phyloP scores from a whole-genome alignment of 2,888 invertebrate species.

The Pseudoips prasinana region DNA sequence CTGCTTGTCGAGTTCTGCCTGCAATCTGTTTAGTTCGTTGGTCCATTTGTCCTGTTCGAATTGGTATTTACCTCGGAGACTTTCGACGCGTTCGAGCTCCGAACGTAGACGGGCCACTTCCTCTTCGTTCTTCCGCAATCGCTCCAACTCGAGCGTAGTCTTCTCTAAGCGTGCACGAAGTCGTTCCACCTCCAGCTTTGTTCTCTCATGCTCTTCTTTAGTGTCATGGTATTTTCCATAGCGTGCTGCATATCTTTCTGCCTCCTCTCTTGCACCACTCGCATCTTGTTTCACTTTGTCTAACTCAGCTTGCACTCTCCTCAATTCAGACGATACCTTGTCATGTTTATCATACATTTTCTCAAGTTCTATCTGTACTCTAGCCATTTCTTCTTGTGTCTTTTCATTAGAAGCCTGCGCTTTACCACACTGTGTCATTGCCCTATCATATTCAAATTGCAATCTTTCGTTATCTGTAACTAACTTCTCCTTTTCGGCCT shows the following conservation, averaged over 20 bases:
- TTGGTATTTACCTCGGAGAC: constrained; percentile 84
- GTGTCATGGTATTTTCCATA: constrained; percentile 89
- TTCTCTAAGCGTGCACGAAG: constrained; percentile 91
- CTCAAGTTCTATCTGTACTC: constrained; percentile 93
- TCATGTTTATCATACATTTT: constrained; percentile 96
- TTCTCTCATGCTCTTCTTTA: constrained; percentile 89
- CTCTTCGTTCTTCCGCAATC: constrained; percentile 87
- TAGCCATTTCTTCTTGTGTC: constrained; percentile 93
- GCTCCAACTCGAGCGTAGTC: constrained; percentile 89
- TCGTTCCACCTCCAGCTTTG: constrained; percentile 91
- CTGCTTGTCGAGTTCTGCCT: constrained; percentile 87
- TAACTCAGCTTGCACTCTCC: constrained; percentile 90
- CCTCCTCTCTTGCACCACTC: constrained; percentile 90
- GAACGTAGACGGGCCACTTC: constrained; percentile 85
- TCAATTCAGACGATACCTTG: constrained; percentile 89
- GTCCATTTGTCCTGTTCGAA: constrained; percentile 81
- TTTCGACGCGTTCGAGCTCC: constrained; percentile 88
- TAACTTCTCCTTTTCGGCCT: constrained; percentile 92
- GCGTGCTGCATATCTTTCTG: constrained; percentile 86
- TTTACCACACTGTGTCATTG: constrained; percentile 93
- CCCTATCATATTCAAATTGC: constrained; percentile 92
- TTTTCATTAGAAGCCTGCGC: constrained; percentile 93
- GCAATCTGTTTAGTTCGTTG: constrained; percentile 88
- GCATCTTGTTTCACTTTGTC: constrained; percentile 87
- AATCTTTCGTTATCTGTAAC: constrained; percentile 92